Evolutionary conservation across 2,888 invertebrate genomes (phyloP).

Genomic region (Gnatocerus cornutus): DNA sequence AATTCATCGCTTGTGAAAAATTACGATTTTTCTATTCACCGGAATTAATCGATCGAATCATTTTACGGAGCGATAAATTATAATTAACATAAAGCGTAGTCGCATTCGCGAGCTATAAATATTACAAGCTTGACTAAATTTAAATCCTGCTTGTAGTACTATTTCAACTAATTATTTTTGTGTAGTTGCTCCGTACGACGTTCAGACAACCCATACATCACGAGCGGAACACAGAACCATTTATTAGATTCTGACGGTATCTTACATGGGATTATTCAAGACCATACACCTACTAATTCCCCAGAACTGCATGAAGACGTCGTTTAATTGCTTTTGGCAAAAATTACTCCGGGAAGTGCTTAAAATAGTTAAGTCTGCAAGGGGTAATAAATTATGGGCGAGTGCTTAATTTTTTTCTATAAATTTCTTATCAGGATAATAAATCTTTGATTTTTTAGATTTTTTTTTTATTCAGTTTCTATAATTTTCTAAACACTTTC

Average conservation of each 20-base stretch:
- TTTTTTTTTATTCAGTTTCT: too few relatives aligned
- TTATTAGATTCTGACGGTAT: slow-evolving; percentile 49
- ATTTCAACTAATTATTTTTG: slow-evolving; percentile 50
- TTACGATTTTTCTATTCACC: slow-evolving; percentile 48
- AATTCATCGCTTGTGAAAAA: slow-evolving; percentile 60
- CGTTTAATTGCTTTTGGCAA: neutral
- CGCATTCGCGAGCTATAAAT: slow-evolving; percentile 39
- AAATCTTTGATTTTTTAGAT: too few relatives aligned
- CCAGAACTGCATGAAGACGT: neutral
- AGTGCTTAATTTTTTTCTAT: too few relatives aligned
- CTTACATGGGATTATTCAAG: slow-evolving; percentile 51
- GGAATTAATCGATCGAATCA: slow-evolving; percentile 18
- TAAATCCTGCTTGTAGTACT: slow-evolving; percentile 44
- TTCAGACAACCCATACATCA: slow-evolving; percentile 52
- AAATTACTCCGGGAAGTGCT: neutral
- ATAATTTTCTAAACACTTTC: too few relatives aligned
- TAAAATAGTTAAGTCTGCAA: too few relatives aligned
- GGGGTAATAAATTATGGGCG: too few relatives aligned
- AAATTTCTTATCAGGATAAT: too few relatives aligned
- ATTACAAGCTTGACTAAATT: slow-evolving; percentile 43
- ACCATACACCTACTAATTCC: slow-evolving; percentile 52
- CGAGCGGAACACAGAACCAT: slow-evolving; percentile 51
- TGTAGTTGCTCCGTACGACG: slow-evolving; percentile 47
- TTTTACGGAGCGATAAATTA: slow-evolving; percentile 17
- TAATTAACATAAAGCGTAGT: slow-evolving; percentile 16